Conservation (phyloP, 2,888 invertebrate genomes). For the Hedychridium roseum region DNA sequence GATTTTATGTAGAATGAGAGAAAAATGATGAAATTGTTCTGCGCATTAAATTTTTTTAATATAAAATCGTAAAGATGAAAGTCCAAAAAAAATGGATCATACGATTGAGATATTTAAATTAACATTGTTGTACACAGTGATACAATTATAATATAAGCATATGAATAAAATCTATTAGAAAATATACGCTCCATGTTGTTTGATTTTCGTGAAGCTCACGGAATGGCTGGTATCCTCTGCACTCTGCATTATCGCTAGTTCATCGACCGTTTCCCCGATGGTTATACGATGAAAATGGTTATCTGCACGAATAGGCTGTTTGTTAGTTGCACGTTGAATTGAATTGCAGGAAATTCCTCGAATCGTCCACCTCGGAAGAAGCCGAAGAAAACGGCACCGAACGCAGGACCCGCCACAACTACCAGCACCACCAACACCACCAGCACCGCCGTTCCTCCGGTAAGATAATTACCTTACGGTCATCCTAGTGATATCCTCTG, state of each 20-base stretch:
- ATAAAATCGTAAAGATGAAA: slow-evolving; percentile 53
- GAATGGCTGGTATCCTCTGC: slow-evolving; percentile 60
- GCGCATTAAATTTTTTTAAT: slow-evolving; percentile 60
- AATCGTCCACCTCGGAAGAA: slow-evolving; percentile 68
- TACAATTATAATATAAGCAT: slow-evolving; percentile 65
- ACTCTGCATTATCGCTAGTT: slow-evolving; percentile 51
- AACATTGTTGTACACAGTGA: slow-evolving; percentile 65
- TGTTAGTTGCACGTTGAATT: slow-evolving; percentile 52
- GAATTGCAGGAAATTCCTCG: slow-evolving; percentile 56
- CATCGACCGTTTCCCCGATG: slow-evolving; percentile 30
- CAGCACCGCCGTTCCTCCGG: slow-evolving; percentile 51
- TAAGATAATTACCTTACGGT: too few relatives aligned
- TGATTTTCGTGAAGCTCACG: slow-evolving; percentile 32
- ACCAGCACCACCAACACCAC: too few relatives aligned
- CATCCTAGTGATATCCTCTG: too few relatives aligned
- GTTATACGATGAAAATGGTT: slow-evolving; percentile 22
- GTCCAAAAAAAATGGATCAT: slow-evolving; percentile 53
- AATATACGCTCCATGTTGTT: slow-evolving; percentile 54
- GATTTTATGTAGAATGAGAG: slow-evolving; percentile 52
- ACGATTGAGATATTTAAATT: slow-evolving; percentile 62
- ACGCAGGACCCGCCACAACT: slow-evolving; percentile 38
- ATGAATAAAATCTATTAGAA: slow-evolving; percentile 65
- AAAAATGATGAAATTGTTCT: slow-evolving; percentile 53
- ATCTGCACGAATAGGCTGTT: slow-evolving; percentile 42
- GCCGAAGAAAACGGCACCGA: slow-evolving; percentile 64